Evolutionary conservation across 2,113 vertebrate genomes (phyloP), one percentile per base, ranked within the genome.

Genomic region (Ancistrus triradiatus): DNA sequence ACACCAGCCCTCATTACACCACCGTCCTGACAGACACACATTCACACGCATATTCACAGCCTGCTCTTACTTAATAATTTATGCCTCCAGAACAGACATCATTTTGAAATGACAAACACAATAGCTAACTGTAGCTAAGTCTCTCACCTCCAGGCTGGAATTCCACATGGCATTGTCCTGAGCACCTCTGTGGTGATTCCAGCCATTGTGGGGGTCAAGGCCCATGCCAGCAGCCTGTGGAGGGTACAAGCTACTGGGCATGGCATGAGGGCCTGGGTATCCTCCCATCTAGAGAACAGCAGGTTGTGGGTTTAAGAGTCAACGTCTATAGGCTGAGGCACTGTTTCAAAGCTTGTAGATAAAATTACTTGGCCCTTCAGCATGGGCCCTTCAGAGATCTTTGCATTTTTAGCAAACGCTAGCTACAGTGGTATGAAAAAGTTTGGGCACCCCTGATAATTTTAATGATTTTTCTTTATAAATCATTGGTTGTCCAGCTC

Each of bases 211-310:
- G 9, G 92, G 91, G 78, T 98, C 94, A 85, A 95, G 61, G 2
- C 66, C 71, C n/a, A 53, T 70, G 64, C 94, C 88, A 3, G 93
- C 72, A 1, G 91, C 88, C 66, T 90, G 93, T 19, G 91, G 89
- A 2, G 93, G 93, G 79, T 95, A 98, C 74, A 95, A 82, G 77
- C 90, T 91, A 66, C 91, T 90, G 47, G 94, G 89, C 80, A 95
- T 82, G 6, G 90, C 91, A 37, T 96, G 94, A 51, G 92, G 89
- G 22, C 89, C 89, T 0, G 92, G 82, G 71, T 95, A 95, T 8
- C 87, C 91, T 40, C 91, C 91, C 62, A 95, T 91, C 95, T 98
- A 79, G n/a, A 27, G 14, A 5, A 11, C 13, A 24, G 24, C 31
- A 11, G 46, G 10, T 5, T 13, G 27, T 17, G 3, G 17, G 18